Percentiles rank a stretch among this genome's conserved stretches.
phyloP scores from a whole-genome alignment of 2,113 vertebrate genomes.

The Gymnogyps californianus region DNA sequence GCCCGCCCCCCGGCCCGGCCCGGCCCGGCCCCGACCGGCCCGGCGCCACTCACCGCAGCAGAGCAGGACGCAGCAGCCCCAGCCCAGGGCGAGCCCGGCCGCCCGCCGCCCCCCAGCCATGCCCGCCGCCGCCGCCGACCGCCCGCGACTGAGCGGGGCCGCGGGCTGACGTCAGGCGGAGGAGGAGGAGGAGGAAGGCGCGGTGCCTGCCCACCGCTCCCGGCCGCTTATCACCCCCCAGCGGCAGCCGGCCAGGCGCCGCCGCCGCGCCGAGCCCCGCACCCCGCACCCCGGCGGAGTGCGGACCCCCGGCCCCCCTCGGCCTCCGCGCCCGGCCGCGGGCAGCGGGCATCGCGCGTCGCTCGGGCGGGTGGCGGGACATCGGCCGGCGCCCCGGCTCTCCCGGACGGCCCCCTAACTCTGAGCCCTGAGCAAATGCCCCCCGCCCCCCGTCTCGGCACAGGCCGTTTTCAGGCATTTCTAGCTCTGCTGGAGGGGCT shows the following conservation, averaged over 20 bases:
- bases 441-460: too few species aligned
- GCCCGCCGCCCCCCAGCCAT: neutral
- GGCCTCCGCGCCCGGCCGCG: neutral
- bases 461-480: neutral
- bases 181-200: neutral
- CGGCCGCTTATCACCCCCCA: neutral
- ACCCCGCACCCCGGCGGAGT: too few species aligned
- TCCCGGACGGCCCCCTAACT: neutral
- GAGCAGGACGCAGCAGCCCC: neutral
- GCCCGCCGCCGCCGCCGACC: neutral
- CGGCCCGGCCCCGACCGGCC: neutral
- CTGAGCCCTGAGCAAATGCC: neutral
- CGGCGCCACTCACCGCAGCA: neutral
- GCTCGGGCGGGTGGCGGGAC: too few species aligned
- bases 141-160: constrained; percentile 14
- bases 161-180: constrained; percentile 23
- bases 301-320: neutral
- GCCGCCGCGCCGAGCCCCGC: neutral
- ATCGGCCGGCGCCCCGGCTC: neutral
- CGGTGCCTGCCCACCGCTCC: neutral
- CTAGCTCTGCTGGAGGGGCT: neutral
- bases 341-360: neutral
- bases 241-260: neutral
- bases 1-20: neutral
- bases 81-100: neutral